Percentiles rank a stretch among this genome's conserved stretches.
Evolutionary conservation across 2,113 vertebrate species (phyloP).

Genomic region (Mormyrus iriodes): DNA sequence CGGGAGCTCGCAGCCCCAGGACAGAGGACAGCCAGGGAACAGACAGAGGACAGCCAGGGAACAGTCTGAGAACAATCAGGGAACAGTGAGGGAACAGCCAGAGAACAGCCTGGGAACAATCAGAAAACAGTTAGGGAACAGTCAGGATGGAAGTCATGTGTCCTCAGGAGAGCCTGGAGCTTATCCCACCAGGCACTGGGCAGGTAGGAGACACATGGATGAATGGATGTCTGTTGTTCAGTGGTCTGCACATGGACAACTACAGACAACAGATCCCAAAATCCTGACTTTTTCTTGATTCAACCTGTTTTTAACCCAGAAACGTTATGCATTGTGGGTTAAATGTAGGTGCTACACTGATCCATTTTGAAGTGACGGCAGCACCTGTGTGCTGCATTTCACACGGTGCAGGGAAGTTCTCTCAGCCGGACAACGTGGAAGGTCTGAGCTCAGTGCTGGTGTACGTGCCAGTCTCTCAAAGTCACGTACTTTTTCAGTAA

Average conservation of each 20-base stretch:
- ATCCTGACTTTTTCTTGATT: neutral
- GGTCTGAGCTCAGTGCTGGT: neutral
- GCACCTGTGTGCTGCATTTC: neutral
- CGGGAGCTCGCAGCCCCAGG: neutral
- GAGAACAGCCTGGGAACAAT: neutral
- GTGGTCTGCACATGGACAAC: neutral
- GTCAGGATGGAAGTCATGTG: neutral
- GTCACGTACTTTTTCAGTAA: neutral
- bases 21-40: neutral
- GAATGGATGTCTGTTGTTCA: neutral
- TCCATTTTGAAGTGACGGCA: neutral
- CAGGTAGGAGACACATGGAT: neutral
- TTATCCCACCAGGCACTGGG: neutral
- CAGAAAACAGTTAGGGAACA: neutral
- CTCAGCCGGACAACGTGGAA: neutral
- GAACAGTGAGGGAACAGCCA: neutral
- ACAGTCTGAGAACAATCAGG: neutral
- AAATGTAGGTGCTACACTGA: neutral
- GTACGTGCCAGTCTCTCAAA: neutral
- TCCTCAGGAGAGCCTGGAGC: neutral
- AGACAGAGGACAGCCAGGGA: neutral
- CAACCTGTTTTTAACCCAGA: neutral
- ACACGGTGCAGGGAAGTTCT: neutral
- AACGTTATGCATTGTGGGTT: neutral
- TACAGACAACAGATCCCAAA: neutral